Evolutionary conservation across 2,113 vertebrate genomes (phyloP), one percentile per base, ranked within the genome.

Genomic region (Peromyscus californicus): DNA sequence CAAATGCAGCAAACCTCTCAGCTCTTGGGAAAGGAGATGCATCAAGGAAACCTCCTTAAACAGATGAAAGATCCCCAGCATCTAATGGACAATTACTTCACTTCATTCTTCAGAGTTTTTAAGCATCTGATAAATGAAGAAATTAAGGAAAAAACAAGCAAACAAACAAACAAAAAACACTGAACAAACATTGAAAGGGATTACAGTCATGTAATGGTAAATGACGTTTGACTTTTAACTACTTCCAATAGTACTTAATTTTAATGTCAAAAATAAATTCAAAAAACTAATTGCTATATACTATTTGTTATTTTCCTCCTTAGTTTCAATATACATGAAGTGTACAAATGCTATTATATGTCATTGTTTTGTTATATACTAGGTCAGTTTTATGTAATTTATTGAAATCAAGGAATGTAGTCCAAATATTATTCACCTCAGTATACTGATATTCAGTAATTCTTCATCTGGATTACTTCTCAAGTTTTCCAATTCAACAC

Each of bases 31-130:
- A 96, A 97, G 42, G 48, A 97, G 79, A 61, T 91, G 45, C 92
- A 96, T 95, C 95, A 90, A 97, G 84, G 69, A 98, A 95, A 83
- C 87, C 79, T 90, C 87, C 91, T 97, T 97, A 97, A 98, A 86
- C 93, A 96, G 93, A 97, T 89, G 84, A 96, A 96, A 86, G 87
- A 97, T 97, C 94, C 95, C 93, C 83, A 78, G 93, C n/a, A 95
- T 92, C 94, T 97, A 98, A 97, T 96, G 97, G 94, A 97, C 96
- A 97, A 97, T 98, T 97, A 98, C 97, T 97, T 96, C 92, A 93
- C 87, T 96, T 97, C 96, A 78, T 97, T 97, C 95, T 94, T 94
- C 15, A 42, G 96, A 72, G 85, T 96, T 98, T 97, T 98, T 98
- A 98, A 98, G 29, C 65, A 61, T 57, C 79, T 98, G 96, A 98